Base-by-base conservation (phyloP, 2,888 invertebrate species). In the Phorcus lineatus region DNA sequence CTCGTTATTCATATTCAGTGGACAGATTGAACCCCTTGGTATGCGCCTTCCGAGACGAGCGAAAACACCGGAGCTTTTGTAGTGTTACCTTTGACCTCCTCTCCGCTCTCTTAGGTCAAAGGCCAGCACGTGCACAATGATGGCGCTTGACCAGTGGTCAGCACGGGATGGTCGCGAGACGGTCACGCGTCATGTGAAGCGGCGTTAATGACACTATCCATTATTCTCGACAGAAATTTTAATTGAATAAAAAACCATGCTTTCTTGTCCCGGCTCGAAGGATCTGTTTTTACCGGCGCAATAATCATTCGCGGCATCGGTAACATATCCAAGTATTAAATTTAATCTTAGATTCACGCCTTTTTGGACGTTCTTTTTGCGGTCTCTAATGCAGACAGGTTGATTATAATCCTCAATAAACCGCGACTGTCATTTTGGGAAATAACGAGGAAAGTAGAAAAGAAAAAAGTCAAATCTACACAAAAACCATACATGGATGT, bases 121-220 rank as follows among this genome's bases (percentile, higher is more conserved):
- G 62, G 62, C 17, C 28, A 11, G 62, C 62, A 17, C 62, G 62
- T 62, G 62, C 16, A 62, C 62, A 62, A 62, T 62, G 62, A 62
- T 28, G 62, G 28, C 24, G 62, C 7, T 17, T 62, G 62, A 62
- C 62, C 62, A 22, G 28, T 62, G 62, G 62, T 62, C 62, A 62
- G 62, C 62, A 24, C 62, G 62, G 62, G 62, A 24, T 62, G 62
- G 62, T 62, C 62, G 62, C 28, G 62, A 62, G 62, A 62, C 62
- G 62, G 62, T 62, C 62, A 62, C 62, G 62, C 62, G 62, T 62
- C 62, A 62, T 28, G 28, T 62, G 62, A 62, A 62, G 62, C 62
- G 28, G 16, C 28, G 24, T 28, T 62, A 62, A 62, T 62, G 62
- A 28, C 62, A 24, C 28, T n/a, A 62, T 62, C 62, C 62, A 62